Evolutionary conservation across 2,888 invertebrate species (phyloP), one percentile per base, ranked within the genome.

Genomic region (Acleris laterana): DNA sequence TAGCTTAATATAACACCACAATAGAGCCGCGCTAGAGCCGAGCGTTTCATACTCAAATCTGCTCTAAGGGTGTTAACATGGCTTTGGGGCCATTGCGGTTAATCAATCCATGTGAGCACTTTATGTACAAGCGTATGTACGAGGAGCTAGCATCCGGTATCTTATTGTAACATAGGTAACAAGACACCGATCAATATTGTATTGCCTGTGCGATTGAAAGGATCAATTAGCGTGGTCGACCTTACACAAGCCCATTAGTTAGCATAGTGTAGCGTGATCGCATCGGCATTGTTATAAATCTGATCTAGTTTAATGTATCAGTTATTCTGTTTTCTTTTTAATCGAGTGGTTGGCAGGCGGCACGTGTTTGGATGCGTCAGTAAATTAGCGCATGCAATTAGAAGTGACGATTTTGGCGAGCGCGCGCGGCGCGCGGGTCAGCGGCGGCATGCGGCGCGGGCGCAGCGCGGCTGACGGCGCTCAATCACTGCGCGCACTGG

Each of bases 31-130:
- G 84, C 81, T 32, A 81, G 81, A 84, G 79, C 82, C 85, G 80
- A 84, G 84, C 87, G 87, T 89, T 90, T 90, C 89, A 88, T 87
- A 85, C 83, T 82, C 86, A 88, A 90, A 90, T 89, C 89, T 88
- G 84, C 75, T 83, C 77, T 85, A 86, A 88, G 85, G 87, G 82
- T 86, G 89, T 90, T 89, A 90, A 90, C 89, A 90, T 82, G 81
- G 85, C 83, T 85, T 76, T 76, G 74, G 81, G 87, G 86, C 81
- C 87, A 87, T 86, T 89, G 88, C 82, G 86, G 86, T 85, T 80
- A 80, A 81, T 84, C 81, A 79, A 82, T 78, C 80, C 83, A 77
- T 84, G 78, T 80, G 79, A 79, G 76, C 69, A 64, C 63, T 53
- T 69, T 68, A 70, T 76, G 72, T 77, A 75, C 71, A 71, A 65